Evolutionary conservation across 2,113 vertebrate species (phyloP), one percentile per base, ranked within the genome.

Genomic region (Nansenia antarctica): DNA sequence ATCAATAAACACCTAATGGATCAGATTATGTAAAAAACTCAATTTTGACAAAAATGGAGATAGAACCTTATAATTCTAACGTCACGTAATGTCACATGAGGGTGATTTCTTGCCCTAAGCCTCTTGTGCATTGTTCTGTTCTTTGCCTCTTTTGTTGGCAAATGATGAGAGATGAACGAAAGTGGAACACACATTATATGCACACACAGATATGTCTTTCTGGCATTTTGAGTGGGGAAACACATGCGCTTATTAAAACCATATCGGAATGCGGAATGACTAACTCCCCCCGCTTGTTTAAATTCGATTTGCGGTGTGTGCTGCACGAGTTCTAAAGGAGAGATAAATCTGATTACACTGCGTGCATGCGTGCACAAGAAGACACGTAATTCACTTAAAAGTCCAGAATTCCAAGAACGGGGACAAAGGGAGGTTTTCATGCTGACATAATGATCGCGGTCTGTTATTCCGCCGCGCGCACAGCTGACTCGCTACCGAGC

Each of bases 341-440:
- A 18, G 34, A 32, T 37, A 77, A 75, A 82, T 82, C 77, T 73
- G 69, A 78, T 82, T 73, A 80, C 58, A 70, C 69, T 71, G 39
- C 52, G 66, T 62, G 63, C 66, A 42, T 71, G 39, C 52, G 66
- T 62, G 63, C 66, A 42, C 54, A 49, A 60, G 68, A 67, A 72
- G 59, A 68, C 66, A 69, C 62, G 63, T 90, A 84, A 92, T 91
- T 89, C 86, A 85, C 78, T 89, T 89, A 83, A n/a, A n/a, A 86
- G 42, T 84, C 68, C 2, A 72, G 74, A 78, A 82, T 87, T 76
- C 76, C 42, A 64, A 2, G 60, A 69, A 65, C 60, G 35, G 70
- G 65, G 80, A 90, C 88, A 91, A 91, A 86, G 87, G 77, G 72
- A 72, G 84, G 85, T 53, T 83, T 87, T 90, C 86, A 84, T 88